Evolutionary conservation across 2,797 vertebrate species (phyloP).

Genomic region (Eidolon dupreanum): DNA sequence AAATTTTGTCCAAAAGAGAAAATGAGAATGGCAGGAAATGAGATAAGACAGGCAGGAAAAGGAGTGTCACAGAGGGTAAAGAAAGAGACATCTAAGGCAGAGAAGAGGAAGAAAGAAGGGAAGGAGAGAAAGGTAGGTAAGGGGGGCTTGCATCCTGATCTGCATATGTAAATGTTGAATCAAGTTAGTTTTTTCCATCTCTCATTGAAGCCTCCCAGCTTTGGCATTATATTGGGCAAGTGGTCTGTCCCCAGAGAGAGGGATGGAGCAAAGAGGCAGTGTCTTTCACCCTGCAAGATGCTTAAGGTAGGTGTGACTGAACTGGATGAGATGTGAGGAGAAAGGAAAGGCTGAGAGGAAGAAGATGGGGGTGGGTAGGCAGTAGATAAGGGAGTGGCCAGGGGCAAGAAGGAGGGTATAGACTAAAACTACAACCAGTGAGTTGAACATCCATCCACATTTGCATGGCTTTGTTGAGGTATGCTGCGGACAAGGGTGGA

Average conservation of each 20-base stretch:
- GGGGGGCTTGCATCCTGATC: background rate
- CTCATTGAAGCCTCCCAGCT: background rate
- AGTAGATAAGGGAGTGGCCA: background rate
- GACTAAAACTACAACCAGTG: background rate
- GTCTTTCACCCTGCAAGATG: background rate
- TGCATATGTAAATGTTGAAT: background rate
- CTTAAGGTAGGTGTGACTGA: background rate
- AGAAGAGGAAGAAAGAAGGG: background rate
- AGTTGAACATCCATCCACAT: background rate
- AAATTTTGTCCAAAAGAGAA: constrained; percentile 40
- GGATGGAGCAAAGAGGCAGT: background rate
- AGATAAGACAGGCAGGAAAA: background rate
- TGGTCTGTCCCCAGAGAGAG: background rate
- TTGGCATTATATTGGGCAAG: background rate
- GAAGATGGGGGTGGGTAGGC: background rate
- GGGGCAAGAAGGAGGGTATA: background rate
- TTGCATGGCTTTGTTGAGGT: background rate
- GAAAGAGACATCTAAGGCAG: background rate
- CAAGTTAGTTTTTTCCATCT: too few relatives aligned
- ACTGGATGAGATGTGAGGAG: background rate
- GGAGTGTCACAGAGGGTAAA: background rate
- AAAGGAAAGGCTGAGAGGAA: background rate
- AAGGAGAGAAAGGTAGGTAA: background rate
- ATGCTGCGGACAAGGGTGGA: background rate
- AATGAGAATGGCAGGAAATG: constrained; percentile 16